Percentiles rank a stretch among this genome's conserved stretches.
Conservation (phyloP, 2,888 invertebrate species). For the Imbricaverruca yamaguchii region DNA sequence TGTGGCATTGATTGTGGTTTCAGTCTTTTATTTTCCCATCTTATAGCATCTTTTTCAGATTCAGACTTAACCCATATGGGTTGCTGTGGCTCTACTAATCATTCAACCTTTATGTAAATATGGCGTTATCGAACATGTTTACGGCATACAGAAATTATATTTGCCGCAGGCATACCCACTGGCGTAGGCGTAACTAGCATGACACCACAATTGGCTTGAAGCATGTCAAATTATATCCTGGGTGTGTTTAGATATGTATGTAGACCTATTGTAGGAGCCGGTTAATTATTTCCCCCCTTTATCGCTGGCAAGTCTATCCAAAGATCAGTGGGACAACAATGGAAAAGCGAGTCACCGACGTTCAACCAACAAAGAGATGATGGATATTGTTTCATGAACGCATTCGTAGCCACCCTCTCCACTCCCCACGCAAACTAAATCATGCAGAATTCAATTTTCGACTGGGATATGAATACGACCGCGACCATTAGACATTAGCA, state of each 20-base stretch:
- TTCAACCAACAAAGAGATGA: constrained; percentile 2
- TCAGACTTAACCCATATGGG: too few relatives aligned
- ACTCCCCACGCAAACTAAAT: constrained; percentile 7
- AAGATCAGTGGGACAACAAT: background rate
- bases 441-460: constrained; percentile 19
- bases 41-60: too few relatives aligned
- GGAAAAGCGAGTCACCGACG: background rate
- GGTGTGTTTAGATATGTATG: background rate
- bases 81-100: too few relatives aligned
- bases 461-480: background rate
- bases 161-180: too few relatives aligned
- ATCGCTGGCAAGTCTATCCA: constrained; percentile 8
- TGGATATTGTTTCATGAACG: constrained; percentile 12
- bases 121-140: too few relatives aligned
- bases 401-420: constrained; percentile 1
- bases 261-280: background rate
- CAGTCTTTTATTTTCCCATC: too few relatives aligned
- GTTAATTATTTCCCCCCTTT: background rate
- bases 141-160: too few relatives aligned
- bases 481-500: background rate
- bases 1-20: too few relatives aligned
- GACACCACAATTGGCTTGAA: too few relatives aligned
- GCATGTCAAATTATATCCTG: too few relatives aligned
- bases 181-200: too few relatives aligned
- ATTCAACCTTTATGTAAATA: too few relatives aligned